These are phyloP conservation scores for Rhynchophorus ferrugineus DNA, from an alignment of 1,140 invertebrate genomes.

Conservation along the genomic window DNA sequence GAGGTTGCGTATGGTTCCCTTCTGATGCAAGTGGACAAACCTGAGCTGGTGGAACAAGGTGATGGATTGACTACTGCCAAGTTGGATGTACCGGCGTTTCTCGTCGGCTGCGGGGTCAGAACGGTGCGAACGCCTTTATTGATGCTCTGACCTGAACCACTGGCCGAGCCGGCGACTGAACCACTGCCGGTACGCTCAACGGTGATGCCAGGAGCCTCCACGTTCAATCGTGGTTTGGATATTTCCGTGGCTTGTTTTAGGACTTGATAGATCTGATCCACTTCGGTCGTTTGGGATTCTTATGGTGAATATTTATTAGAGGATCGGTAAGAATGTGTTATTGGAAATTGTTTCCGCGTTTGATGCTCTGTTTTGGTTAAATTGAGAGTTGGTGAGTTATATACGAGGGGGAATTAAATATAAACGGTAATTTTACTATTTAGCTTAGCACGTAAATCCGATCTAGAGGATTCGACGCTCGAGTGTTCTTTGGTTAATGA, in stretches of 20 bases:
- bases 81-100: constrained; percentile 41
- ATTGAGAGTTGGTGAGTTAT: too few species aligned
- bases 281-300: constrained; percentile 20
- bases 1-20: too few species aligned
- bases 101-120: constrained; percentile 17
- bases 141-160: constrained; percentile 46
- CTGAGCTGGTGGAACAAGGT: constrained; percentile 50
- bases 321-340: too few species aligned
- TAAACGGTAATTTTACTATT: too few species aligned
- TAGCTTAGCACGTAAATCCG: too few species aligned
- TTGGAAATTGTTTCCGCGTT: too few species aligned
- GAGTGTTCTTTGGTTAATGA: too few species aligned
- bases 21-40: constrained; percentile 33
- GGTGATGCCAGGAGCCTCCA: constrained; percentile 37
- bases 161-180: constrained; percentile 44
- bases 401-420: too few species aligned
- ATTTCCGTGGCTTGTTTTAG: constrained; percentile 88
- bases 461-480: too few species aligned
- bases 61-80: constrained; percentile 47
- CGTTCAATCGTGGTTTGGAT: constrained; percentile 45
- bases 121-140: constrained; percentile 26
- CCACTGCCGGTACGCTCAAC: constrained; percentile 37
- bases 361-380: too few species aligned
- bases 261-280: constrained; percentile 87
- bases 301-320: neutral